These are phyloP conservation scores for Platichthys flesus DNA, from an alignment of 2,113 vertebrate genomes.

Conservation along the genomic window DNA sequence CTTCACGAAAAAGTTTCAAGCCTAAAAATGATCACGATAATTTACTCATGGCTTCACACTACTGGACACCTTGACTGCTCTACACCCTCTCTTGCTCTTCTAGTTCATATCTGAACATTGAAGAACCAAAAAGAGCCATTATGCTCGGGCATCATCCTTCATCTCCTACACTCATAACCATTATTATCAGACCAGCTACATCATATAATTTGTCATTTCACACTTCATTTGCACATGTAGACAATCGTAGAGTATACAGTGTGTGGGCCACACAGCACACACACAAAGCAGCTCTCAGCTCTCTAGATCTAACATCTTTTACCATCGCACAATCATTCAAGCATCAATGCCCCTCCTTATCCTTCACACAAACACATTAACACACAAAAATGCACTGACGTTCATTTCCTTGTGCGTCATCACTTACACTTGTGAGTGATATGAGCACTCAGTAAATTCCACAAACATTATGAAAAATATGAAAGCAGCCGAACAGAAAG, in stretches of 20 bases:
- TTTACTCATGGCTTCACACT: too few relatives aligned
- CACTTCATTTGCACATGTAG: constrained; percentile 20
- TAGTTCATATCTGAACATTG: not conserved
- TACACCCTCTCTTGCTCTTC: too few relatives aligned
- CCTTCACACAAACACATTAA: constrained; percentile 9
- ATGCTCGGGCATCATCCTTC: not conserved
- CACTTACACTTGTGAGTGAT: not conserved
- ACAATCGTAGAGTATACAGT: not conserved
- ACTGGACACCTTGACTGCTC: too few relatives aligned
- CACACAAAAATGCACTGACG: not conserved
- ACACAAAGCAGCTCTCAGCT: not conserved
- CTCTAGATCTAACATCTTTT: not conserved
- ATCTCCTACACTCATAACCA: not conserved
- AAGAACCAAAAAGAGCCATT: constrained; percentile 13
- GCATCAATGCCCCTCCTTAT: constrained; percentile 7
- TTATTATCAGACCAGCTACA: constrained; percentile 16
- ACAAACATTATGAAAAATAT: not conserved
- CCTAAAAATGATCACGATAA: too few relatives aligned
- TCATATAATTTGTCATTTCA: constrained; percentile 30
- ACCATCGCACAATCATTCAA: constrained; percentile 21
- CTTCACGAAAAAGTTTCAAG: too few relatives aligned
- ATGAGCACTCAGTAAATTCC: constrained; percentile 4
- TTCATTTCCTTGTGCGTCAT: constrained; percentile 2
- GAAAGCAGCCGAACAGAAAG: not conserved
- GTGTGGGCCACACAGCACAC: not conserved